Evolutionary conservation across 2,113 vertebrate species (phyloP).

Genomic region (Cyanoderma ruficeps): DNA sequence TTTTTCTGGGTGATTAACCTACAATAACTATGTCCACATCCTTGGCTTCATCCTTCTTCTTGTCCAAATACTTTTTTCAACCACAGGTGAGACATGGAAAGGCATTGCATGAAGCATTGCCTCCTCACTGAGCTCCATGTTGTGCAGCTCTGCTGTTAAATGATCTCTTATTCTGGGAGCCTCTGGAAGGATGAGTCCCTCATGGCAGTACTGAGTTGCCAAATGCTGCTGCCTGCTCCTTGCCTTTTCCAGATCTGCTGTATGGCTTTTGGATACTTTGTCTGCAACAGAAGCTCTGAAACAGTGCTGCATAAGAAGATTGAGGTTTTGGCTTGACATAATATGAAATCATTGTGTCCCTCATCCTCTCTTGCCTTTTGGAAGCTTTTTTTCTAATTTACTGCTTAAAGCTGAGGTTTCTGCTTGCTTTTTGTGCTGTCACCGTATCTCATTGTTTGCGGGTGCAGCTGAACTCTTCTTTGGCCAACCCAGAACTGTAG

Average conservation of each 20-base stretch:
- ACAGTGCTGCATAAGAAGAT: not conserved
- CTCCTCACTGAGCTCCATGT: not conserved
- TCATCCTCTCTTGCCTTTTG: not conserved
- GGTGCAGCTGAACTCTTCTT: not conserved
- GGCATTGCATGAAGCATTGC: not conserved
- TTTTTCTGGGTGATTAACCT: not conserved
- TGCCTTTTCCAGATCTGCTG: not conserved
- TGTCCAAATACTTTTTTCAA: not conserved
- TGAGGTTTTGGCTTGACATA: not conserved
- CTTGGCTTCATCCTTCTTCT: not conserved
- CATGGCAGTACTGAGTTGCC: not conserved
- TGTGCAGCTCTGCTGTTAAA: not conserved
- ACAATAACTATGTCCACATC: not conserved
- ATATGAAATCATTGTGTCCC: not conserved
- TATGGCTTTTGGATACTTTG: not conserved
- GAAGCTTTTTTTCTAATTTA: not conserved
- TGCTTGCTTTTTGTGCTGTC: not conserved
- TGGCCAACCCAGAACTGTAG: not conserved
- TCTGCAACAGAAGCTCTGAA: not conserved
- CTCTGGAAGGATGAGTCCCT: not conserved
- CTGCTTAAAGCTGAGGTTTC: not conserved
- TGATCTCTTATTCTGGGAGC: not conserved
- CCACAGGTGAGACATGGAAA: accelerated
- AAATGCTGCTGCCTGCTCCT: not conserved
- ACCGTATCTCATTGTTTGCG: not conserved